These are phyloP conservation scores for Melieria picta DNA, from an alignment of 2,888 invertebrate genomes.

Conservation along the genomic window DNA sequence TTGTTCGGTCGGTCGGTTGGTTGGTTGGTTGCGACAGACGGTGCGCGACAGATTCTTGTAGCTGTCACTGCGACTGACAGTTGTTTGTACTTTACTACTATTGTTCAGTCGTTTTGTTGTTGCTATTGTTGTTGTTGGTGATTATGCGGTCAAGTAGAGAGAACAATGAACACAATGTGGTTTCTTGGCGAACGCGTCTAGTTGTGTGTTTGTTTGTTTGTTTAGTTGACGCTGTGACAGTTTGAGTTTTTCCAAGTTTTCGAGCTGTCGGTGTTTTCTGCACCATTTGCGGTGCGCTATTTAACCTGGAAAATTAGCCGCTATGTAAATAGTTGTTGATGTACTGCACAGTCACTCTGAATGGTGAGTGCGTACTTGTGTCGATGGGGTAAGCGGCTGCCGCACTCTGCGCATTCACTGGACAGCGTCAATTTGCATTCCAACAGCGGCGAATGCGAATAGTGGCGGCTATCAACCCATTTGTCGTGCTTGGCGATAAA, in stretches of 20 bases:
- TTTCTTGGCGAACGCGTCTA: conserved; percentile 6
- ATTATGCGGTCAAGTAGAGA: conserved; percentile 18
- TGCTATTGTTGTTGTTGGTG: conserved; percentile 27
- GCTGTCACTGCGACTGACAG: no score
- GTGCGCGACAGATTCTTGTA: no score
- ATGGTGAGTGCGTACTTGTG: not conserved
- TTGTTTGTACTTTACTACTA: conserved; percentile 12
- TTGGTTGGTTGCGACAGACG: no score
- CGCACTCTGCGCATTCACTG: no score
- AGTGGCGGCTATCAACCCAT: not conserved
- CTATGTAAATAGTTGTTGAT: not conserved
- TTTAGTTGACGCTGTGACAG: not conserved
- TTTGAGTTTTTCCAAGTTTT: conserved; percentile 20
- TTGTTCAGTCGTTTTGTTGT: conserved; percentile 10
- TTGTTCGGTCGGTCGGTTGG: not conserved
- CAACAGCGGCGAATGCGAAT: not conserved
- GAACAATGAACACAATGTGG: conserved; percentile 11
- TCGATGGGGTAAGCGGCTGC: not conserved
- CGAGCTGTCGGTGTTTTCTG: conserved; percentile 20
- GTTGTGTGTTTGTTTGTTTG: not conserved
- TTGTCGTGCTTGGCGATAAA: not conserved
- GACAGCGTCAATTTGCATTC: not conserved
- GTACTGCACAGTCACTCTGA: not conserved
- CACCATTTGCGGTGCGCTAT: conserved; percentile 28
- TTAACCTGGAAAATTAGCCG: conserved; percentile 20